These are phyloP conservation scores for Chionomys nivalis DNA, from an alignment of 2,113 vertebrate genomes.

Conservation along the genomic window DNA sequence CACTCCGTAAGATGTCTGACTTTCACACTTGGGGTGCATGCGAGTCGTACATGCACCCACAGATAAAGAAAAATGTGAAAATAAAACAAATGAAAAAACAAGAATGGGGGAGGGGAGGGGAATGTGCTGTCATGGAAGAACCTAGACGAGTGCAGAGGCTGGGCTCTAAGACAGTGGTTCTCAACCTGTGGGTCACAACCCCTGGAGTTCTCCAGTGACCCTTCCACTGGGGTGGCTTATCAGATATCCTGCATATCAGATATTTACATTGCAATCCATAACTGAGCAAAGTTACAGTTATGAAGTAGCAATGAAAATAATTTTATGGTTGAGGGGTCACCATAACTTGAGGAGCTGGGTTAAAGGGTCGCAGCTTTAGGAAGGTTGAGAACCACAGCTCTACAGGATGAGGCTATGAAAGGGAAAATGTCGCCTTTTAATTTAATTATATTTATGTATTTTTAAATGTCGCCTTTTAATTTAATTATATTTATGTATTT, in stretches of 20 bases:
- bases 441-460: not conserved
- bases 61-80: not conserved
- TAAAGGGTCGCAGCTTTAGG: rapidly evolving
- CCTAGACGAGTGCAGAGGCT: too few species aligned
- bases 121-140: not conserved
- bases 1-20: too few species aligned
- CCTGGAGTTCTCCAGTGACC: too few species aligned
- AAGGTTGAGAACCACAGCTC: not conserved
- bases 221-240: not conserved
- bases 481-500: not conserved
- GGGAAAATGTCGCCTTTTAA: not conserved
- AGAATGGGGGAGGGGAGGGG: not conserved
- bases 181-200: not conserved
- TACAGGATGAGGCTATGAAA: not conserved
- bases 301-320: not conserved
- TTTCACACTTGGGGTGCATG: too few species aligned
- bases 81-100: not conserved
- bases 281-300: not conserved
- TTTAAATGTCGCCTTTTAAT: not conserved
- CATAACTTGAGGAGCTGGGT: not conserved
- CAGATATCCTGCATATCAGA: not conserved
- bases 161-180: not conserved
- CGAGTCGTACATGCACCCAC: not conserved
- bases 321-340: not conserved
- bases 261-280: not conserved